Base-by-base conservation (phyloP, 2,113 vertebrate genomes). In the Eptesicus fuscus region DNA sequence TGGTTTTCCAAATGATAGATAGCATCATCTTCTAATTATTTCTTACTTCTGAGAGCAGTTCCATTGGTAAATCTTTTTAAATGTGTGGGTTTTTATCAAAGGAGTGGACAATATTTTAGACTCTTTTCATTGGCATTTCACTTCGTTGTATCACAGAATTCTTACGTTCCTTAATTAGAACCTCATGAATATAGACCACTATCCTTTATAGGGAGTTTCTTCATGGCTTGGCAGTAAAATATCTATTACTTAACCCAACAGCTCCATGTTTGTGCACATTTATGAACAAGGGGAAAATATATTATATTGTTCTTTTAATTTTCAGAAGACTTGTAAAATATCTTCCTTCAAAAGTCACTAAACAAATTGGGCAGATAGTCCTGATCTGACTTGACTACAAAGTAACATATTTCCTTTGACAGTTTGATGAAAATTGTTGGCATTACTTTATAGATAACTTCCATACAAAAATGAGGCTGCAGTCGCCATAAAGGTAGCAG, bases 11-110 rank as follows among this genome's bases (percentile, higher is more conserved):
- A 69, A 67, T 95, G 65, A 25, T 71, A 91, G 16, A 25, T 79
- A 61, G 22, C 32, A 14, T 95, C 28, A 6, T 90, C 93, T 95
- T 88, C 80, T 32, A 94, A 61, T 83, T 94, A 20, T 49, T 17
- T 95, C 82, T 93, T 88, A 73, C 18, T 95, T 92, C 18, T 90
- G 51, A 90, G 59, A 91, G 63, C 65, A 71, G 17, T 65, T 91
- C 80, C 61, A 56, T n/a, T 12, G 9, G 70, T 61, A 89, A 94
- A 91, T 91, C 49, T 74, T 93, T 91, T 85, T 53, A 70, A 96
- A 87, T 47, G 9, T 78, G 40, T 83, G 4, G 6, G 4, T 91
- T 82, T 79, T 89, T 47, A 28, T 35, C 86, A 59, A 65, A 8
- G 49, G 56, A 86, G 9, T 22, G 73, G 42, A 53, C 10, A 40